phyloP scores from a whole-genome alignment of 2,113 vertebrate species.

The Cranoglanis bouderius region DNA sequence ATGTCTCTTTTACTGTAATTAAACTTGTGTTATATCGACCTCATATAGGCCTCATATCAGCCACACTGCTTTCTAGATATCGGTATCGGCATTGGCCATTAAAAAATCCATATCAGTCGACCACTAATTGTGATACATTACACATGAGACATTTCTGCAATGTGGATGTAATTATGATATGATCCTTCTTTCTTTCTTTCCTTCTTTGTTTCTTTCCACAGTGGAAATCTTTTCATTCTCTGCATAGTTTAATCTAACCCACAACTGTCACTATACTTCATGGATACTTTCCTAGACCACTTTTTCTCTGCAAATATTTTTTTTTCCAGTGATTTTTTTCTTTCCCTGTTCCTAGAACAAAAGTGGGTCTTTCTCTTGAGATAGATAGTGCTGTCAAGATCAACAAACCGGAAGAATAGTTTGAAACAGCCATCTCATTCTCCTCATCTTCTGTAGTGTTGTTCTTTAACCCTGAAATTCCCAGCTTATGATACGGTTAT shows the following conservation, averaged over 20 bases:
- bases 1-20: too few relatives aligned
- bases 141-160: neutral
- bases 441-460: neutral
- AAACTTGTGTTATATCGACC: too few relatives aligned
- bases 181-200: neutral
- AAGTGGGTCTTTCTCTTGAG: slow-evolving; percentile 13
- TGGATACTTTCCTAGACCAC: neutral
- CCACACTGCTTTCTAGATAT: too few relatives aligned
- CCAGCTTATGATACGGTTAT: neutral
- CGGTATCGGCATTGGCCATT: too few relatives aligned
- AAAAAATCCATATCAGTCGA: too few relatives aligned
- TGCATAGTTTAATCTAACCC: neutral
- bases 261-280: slow-evolving; percentile 1
- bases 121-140: neutral
- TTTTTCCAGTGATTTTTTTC: neutral
- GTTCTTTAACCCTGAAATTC: neutral
- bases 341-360: neutral
- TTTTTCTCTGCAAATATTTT: slow-evolving; percentile 13
- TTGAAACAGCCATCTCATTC: slow-evolving; percentile 21
- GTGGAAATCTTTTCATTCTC: neutral
- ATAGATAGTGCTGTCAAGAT: slow-evolving; percentile 27
- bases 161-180: neutral
- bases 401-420: slow-evolving; percentile 13
- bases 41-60: too few relatives aligned
- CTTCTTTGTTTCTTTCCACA: neutral